Conservation (phyloP, 2,113 vertebrate genomes). For the Rhombomys opimus region DNA sequence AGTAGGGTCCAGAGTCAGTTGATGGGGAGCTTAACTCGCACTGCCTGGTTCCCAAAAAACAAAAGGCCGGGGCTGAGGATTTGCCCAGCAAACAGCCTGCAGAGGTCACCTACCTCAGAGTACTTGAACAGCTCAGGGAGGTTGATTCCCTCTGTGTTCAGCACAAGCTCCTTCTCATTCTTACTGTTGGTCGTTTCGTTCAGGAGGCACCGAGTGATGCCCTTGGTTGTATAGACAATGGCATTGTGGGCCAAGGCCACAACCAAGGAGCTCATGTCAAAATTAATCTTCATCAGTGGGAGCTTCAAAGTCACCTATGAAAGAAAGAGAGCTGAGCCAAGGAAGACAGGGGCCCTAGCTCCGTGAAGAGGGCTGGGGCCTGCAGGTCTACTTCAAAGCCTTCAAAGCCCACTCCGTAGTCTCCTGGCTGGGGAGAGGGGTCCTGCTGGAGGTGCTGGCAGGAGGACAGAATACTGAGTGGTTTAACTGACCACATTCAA, state of each 20-base stretch:
- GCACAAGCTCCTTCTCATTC: constrained; percentile 88
- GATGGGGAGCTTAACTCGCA: neutral
- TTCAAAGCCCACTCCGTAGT: neutral
- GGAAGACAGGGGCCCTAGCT: accelerated
- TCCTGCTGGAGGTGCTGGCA: neutral
- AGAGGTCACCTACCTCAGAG: constrained; percentile 86
- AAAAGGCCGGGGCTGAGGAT: neutral
- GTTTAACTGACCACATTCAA: neutral
- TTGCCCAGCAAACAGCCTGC: neutral
- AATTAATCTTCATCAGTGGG: constrained; percentile 92
- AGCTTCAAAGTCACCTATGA: constrained; percentile 90
- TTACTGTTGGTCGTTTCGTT: constrained; percentile 87
- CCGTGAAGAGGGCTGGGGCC: accelerated
- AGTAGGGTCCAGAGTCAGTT: neutral
- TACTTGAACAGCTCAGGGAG: constrained; percentile 93
- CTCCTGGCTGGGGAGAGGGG: neutral
- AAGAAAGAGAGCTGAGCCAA: neutral
- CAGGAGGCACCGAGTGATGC: constrained; percentile 94
- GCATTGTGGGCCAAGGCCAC: constrained; percentile 88
- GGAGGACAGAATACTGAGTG: too few species aligned
- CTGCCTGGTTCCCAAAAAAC: neutral
- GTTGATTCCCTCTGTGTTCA: constrained; percentile 97
- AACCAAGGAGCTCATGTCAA: constrained; percentile 93
- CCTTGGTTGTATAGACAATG: constrained; percentile 92
- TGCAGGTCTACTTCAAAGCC: neutral